Evolutionary conservation across 2,888 invertebrate species (phyloP).

Genomic region (Zygothrica quintamaculata): DNA sequence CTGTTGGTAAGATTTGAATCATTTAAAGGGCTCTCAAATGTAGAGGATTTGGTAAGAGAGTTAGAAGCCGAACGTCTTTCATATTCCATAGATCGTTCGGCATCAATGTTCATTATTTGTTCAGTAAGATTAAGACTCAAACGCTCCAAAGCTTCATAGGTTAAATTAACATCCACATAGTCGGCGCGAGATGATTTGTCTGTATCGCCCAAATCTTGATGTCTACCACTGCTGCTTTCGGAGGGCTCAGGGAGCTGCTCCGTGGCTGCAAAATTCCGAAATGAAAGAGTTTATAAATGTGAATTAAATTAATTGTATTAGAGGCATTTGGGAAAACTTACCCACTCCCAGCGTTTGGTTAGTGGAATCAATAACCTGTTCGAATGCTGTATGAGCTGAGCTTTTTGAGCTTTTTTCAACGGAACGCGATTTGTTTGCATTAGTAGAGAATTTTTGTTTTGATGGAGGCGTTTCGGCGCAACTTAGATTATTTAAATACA

Average conservation of each 20-base stretch:
- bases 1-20: conserved; percentile 1
- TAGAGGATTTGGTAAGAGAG: conserved; percentile 39
- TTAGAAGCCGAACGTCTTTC: conserved; percentile 60
- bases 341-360: conserved; percentile 41
- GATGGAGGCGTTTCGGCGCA: conserved; percentile 62
- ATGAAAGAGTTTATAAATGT: conserved; percentile 25
- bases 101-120: conserved; percentile 58
- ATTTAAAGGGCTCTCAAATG: conserved; percentile 2
- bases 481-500: conserved; percentile 59
- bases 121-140: conserved; percentile 57
- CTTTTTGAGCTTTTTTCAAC: conserved; percentile 37
- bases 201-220: neutral
- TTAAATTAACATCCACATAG: conserved; percentile 44
- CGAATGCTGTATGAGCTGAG: neutral
- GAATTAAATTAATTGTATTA: conserved; percentile 3
- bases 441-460: conserved; percentile 27
- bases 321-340: conserved; percentile 52
- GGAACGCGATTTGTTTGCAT: conserved; percentile 37
- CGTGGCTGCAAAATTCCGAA: conserved; percentile 37
- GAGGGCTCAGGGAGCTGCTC: conserved; percentile 16
- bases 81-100: conserved; percentile 62
- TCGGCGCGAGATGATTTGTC: conserved; percentile 7
- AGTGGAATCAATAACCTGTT: conserved; percentile 43
- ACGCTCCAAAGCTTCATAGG: conserved; percentile 57
- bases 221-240: conserved; percentile 12